Percentiles rank a stretch among this genome's conserved stretches.
These are phyloP conservation scores for Rhynchonycteris naso DNA, from an alignment of 2,797 vertebrate species.

Conservation along the genomic window DNA sequence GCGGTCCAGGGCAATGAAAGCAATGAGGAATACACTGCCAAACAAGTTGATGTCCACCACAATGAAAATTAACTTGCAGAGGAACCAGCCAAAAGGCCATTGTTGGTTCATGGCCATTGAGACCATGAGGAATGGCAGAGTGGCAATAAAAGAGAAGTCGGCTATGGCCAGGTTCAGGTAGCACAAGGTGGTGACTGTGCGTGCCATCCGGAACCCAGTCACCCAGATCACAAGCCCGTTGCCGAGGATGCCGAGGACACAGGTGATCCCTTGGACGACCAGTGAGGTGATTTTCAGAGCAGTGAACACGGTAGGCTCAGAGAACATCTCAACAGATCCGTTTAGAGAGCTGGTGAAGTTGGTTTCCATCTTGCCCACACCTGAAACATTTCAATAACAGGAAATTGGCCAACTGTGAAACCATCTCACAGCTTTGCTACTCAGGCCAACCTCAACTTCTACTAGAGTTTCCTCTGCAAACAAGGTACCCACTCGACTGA, in stretches of 20 bases:
- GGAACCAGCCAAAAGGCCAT: conserved; percentile 74
- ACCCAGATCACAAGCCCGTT: conserved; percentile 93
- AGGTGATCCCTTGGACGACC: conserved; percentile 61
- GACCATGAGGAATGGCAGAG: conserved; percentile 62
- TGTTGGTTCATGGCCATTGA: neutral
- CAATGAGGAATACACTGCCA: conserved; percentile 75
- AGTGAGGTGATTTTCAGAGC: neutral
- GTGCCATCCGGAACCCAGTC: conserved; percentile 73
- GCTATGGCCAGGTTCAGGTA: conserved; percentile 79
- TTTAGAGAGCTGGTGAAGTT: conserved; percentile 12
- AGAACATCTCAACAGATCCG: rapidly evolving
- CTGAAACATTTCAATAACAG: conserved; percentile 39
- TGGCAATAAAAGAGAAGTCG: conserved; percentile 72
- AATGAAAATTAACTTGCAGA: conserved; percentile 57
- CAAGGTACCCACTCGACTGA: neutral
- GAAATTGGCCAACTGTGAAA: neutral
- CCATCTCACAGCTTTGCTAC: neutral
- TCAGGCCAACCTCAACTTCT: neutral
- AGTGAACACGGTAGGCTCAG: rapidly evolving
- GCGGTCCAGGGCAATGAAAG: conserved; percentile 72
- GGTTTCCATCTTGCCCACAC: conserved; percentile 54
- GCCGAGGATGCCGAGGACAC: conserved; percentile 87
- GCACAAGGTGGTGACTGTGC: conserved; percentile 66
- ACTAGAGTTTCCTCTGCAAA: neutral
- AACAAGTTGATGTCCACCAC: conserved; percentile 69